A percentile compares a stretch with the other conserved stretches of the same genome.
These are phyloP conservation scores for Coregonus ussuriensis DNA, from an alignment of 2,797 vertebrate species.

Conservation along the genomic window DNA sequence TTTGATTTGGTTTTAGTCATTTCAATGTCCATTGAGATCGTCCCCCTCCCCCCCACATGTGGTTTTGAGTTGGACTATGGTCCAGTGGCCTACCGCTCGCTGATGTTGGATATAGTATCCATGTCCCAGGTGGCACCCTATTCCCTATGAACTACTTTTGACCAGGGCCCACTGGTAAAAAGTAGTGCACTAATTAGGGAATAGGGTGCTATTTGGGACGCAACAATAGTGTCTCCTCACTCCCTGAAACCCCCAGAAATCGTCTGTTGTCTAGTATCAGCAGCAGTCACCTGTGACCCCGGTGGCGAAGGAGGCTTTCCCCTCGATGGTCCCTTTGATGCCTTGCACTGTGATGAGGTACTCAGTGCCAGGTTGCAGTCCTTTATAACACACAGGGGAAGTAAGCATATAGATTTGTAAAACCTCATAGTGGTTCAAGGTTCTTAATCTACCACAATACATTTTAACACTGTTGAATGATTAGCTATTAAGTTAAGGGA, in stretches of 20 bases:
- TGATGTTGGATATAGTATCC: no score
- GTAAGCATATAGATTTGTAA: not conserved
- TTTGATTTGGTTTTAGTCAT: no score
- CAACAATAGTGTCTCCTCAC: not conserved
- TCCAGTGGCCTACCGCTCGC: not conserved
- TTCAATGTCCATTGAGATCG: no score
- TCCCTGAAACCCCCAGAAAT: not conserved
- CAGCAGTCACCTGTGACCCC: constrained; percentile 80
- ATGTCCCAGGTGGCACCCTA: no score
- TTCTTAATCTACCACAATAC: not conserved
- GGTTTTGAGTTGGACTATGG: not conserved
- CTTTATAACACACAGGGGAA: constrained; percentile 55
- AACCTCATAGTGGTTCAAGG: no score
- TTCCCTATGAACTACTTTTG: no score
- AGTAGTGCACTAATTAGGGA: not conserved
- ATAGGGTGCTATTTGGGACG: not conserved
- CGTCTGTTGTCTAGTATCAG: not conserved
- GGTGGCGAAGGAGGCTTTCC: constrained; percentile 74
- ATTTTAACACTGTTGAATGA: not conserved
- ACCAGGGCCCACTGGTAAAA: not conserved
- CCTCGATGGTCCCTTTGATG: constrained; percentile 76
- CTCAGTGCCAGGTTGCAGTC: constrained; percentile 83
- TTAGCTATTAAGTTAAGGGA: no score
- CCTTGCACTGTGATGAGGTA: constrained; percentile 82
- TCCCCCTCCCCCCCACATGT: no score